Percentiles rank a stretch among this genome's conserved stretches.
These are phyloP conservation scores for Trematomus bernacchii DNA, from an alignment of 2,797 vertebrate species.

Conservation along the genomic window DNA sequence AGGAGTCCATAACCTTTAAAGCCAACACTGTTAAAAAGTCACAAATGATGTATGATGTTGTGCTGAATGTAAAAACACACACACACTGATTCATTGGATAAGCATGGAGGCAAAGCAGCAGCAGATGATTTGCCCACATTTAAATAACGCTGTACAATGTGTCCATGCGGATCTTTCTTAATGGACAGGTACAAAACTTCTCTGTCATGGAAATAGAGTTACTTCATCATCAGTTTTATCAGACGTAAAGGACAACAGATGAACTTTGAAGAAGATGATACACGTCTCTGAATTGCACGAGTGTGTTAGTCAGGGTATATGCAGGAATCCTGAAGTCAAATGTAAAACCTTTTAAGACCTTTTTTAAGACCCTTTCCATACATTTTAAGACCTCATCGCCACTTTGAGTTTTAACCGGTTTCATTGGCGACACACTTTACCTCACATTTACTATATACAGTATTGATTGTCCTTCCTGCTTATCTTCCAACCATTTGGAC, in stretches of 20 bases:
- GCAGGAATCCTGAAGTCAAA: too few species aligned
- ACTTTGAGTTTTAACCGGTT: too few species aligned
- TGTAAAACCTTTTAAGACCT: too few species aligned
- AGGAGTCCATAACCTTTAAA: not conserved
- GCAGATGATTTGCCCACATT: slow-evolving; percentile 58
- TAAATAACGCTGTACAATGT: slow-evolving; percentile 43
- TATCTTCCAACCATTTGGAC: too few species aligned
- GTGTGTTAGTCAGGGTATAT: too few species aligned
- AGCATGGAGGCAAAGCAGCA: slow-evolving; percentile 13
- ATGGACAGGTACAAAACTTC: not conserved
- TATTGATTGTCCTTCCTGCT: too few species aligned
- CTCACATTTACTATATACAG: too few species aligned
- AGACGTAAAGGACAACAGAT: not conserved
- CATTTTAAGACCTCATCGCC: too few species aligned
- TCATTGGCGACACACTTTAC: too few species aligned
- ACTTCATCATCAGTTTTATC: not conserved
- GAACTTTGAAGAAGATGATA: not conserved
- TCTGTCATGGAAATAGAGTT: not conserved
- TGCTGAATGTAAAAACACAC: not conserved
- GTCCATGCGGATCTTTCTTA: not conserved
- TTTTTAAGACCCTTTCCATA: too few species aligned
- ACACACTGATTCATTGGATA: slow-evolving; percentile 1
- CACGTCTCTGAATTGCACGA: not conserved
- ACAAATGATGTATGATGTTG: not conserved
- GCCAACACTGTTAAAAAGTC: not conserved